phyloP scores from a whole-genome alignment of 2,797 vertebrate species.

The Sardinella longiceps region DNA sequence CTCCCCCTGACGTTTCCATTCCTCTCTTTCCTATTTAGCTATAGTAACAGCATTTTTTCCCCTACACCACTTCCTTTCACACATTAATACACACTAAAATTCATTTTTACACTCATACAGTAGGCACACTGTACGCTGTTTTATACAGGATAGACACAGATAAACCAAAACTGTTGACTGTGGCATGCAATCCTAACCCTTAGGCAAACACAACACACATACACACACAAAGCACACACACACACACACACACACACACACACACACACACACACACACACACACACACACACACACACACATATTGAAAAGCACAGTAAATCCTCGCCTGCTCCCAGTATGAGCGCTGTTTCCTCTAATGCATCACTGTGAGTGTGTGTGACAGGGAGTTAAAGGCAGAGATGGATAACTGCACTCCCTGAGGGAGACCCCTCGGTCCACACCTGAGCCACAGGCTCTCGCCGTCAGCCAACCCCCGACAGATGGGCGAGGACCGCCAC shows the following conservation, averaged over 20 bases:
- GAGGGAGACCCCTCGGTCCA: background rate
- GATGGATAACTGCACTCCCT: background rate
- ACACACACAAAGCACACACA: background rate
- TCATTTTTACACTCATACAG: background rate
- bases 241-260: background rate
- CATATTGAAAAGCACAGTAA: background rate
- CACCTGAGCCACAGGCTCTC: background rate
- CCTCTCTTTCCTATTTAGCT: background rate
- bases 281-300: slow-evolving; percentile 6
- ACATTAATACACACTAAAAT: background rate
- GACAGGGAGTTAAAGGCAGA: background rate
- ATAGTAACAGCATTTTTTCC: background rate
- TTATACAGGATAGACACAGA: too few species aligned
- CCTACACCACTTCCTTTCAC: background rate
- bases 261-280: background rate
- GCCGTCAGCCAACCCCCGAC: background rate
- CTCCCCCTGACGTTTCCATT: background rate
- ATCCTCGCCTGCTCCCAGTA: background rate
- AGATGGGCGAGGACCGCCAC: background rate
- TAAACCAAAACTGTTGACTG: too few species aligned
- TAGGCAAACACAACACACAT: too few species aligned
- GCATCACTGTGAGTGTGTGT: slow-evolving; percentile 9
- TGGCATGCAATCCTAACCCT: background rate
- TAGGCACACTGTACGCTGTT: slow-evolving; percentile 53
- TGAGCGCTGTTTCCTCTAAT: background rate